Conservation (phyloP, 2,888 invertebrate genomes). For the Camptogramma bilineatum region DNA sequence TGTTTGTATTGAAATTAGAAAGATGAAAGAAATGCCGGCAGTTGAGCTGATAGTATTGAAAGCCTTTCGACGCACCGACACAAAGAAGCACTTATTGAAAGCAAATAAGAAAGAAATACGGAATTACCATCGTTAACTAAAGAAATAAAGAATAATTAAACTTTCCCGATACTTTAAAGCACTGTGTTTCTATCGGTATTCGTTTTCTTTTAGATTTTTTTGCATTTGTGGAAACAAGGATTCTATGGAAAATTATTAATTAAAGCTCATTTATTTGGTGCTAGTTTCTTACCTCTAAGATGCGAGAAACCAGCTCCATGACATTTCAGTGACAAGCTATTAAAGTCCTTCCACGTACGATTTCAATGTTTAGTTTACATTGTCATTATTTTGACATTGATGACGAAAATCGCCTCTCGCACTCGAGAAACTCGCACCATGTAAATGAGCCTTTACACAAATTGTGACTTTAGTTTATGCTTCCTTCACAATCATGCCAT, state of each 20-base stretch:
- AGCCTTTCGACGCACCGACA: constrained; percentile 24
- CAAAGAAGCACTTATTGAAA: constrained; percentile 22
- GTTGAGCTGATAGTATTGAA: constrained; percentile 18
- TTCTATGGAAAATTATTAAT: background rate
- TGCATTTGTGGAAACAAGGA: background rate
- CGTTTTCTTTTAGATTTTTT: background rate
- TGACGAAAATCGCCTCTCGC: no score
- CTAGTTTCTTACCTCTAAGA: no score
- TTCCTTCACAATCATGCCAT: no score
- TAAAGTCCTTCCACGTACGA: no score
- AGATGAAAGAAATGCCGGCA: constrained; percentile 27
- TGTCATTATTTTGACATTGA: no score
- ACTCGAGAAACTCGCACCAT: no score
- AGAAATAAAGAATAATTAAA: constrained; percentile 3
- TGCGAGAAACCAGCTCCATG: no score
- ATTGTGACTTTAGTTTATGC: no score
- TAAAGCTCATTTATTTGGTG: no score
- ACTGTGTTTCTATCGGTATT: background rate
- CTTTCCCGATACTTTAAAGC: background rate
- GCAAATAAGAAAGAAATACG: constrained; percentile 4
- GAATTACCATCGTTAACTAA: background rate
- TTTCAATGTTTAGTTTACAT: no score
- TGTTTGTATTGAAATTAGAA: constrained; percentile 26
- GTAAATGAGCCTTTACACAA: no score
- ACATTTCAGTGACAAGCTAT: no score